phyloP scores from a whole-genome alignment of 1,140 invertebrate species.

The Frieseomelitta varia region DNA sequence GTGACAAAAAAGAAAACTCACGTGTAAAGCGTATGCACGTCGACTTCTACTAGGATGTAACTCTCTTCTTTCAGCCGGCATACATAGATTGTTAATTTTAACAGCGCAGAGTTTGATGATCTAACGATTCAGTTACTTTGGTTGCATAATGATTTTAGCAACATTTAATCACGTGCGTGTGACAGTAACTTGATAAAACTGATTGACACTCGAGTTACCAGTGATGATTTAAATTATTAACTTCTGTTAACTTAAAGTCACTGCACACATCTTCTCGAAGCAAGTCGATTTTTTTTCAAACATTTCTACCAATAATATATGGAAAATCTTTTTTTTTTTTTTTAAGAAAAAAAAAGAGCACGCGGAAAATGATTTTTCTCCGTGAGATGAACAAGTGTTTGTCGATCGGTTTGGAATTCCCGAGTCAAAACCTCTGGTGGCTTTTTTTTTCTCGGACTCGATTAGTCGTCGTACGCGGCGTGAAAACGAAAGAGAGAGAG shows the following conservation, averaged over 20 bases:
- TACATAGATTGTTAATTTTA: not conserved
- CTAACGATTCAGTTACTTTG: not conserved
- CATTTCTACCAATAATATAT: no score
- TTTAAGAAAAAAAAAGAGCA: not conserved
- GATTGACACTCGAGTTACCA: not conserved
- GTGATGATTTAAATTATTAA: not conserved
- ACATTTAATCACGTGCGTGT: no score
- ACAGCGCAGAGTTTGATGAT: no score
- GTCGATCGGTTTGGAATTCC: not conserved
- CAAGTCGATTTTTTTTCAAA: not conserved
- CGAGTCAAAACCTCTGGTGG: no score
- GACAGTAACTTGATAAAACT: not conserved
- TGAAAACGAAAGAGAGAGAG: not conserved
- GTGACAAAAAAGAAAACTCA: not conserved
- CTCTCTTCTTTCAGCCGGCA: not conserved
- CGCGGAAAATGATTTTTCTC: not conserved
- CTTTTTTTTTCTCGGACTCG: conserved; percentile 11
- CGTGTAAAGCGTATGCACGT: no score
- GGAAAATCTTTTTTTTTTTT: not conserved
- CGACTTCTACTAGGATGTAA: not conserved
- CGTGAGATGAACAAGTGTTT: not conserved
- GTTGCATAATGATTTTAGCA: no score
- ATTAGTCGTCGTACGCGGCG: conserved; percentile 1
- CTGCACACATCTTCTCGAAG: no score
- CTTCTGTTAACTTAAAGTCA: not conserved